phyloP scores from a whole-genome alignment of 2,113 vertebrate genomes.

The Apistogramma diplotaenia region DNA sequence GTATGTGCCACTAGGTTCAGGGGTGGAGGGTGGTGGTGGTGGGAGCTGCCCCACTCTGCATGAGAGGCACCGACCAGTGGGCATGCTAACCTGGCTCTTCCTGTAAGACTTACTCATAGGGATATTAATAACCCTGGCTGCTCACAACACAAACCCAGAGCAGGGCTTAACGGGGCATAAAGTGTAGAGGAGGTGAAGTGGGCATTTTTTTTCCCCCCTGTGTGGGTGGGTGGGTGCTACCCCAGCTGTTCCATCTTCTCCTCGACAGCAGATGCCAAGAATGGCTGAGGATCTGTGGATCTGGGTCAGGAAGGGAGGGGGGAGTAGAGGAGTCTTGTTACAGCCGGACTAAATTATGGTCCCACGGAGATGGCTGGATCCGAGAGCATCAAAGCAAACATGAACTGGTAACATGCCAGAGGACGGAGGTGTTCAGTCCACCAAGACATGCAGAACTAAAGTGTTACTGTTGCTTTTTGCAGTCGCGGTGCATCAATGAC shows the following conservation, averaged over 20 bases:
- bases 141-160: background rate
- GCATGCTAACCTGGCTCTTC: constrained; percentile 31
- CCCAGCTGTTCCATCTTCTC: constrained; percentile 66
- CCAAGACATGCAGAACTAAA: background rate
- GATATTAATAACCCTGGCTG: constrained; percentile 51
- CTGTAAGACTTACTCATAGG: constrained; percentile 14
- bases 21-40: background rate
- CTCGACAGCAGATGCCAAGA: constrained; percentile 57
- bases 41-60: background rate
- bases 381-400: constrained; percentile 11
- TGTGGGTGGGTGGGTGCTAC: background rate
- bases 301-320: constrained; percentile 41
- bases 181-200: background rate
- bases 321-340: constrained; percentile 39
- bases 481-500: background rate
- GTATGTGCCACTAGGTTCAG: background rate
- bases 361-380: background rate
- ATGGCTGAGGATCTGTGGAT: constrained; percentile 52
- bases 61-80: background rate
- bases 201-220: background rate
- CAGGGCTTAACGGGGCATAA: constrained; percentile 10
- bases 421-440: background rate
- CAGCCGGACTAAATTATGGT: constrained; percentile 27
- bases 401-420: background rate
- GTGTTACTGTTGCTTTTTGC: background rate